Conservation (phyloP, 1,140 invertebrate species). For the Drosophila tropicalis region DNA sequence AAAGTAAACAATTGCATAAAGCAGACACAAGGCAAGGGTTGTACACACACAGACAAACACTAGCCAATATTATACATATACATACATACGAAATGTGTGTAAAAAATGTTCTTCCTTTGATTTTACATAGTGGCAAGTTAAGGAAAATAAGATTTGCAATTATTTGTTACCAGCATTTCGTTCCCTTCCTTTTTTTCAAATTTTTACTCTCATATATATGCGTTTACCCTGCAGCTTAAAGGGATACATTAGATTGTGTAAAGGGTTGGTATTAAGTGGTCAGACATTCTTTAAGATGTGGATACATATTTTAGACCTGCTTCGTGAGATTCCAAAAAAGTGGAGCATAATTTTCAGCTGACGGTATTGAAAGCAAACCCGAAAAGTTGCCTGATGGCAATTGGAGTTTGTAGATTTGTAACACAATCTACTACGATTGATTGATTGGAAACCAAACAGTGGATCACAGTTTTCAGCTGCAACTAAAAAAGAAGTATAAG, state of each 20-base stretch:
- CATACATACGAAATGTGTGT: neutral
- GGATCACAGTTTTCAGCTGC: no score
- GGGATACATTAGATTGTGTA: neutral
- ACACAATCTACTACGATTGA: no score
- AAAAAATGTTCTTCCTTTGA: conserved; percentile 11
- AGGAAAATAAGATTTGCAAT: conserved; percentile 12
- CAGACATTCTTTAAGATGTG: no score
- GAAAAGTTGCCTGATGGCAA: no score
- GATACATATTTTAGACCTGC: no score
- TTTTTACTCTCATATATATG: neutral
- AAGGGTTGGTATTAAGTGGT: no score
- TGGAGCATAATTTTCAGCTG: neutral
- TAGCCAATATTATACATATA: neutral
- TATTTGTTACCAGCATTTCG: conserved; percentile 9
- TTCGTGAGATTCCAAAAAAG: neutral
- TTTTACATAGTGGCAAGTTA: conserved; percentile 11
- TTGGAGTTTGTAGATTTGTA: no score
- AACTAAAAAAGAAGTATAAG: no score
- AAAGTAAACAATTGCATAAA: conserved; percentile 22
- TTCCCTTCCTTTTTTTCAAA: neutral
- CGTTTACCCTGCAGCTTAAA: neutral
- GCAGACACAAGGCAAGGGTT: conserved; percentile 11
- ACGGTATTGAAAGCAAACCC: neutral
- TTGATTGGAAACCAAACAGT: no score
- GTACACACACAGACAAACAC: neutral